These are phyloP conservation scores for Drosophila pruinosa DNA, from an alignment of 1,140 invertebrate genomes.

Conservation along the genomic window DNA sequence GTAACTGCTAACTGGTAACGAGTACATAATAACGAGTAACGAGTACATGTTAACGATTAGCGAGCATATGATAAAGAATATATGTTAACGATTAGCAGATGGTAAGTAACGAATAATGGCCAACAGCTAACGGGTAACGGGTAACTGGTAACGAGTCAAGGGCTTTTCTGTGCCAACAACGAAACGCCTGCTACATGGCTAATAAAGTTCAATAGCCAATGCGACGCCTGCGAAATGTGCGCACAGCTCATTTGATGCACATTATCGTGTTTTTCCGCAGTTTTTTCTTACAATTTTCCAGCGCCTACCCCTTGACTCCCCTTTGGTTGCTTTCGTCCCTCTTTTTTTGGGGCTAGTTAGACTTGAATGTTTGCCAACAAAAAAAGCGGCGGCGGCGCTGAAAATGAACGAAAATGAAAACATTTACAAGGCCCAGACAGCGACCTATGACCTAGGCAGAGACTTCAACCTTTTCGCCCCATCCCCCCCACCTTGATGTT, in stretches of 20 bases:
- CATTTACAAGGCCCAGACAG: conserved; percentile 64
- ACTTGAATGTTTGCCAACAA: conserved; percentile 70
- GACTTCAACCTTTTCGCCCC: neutral
- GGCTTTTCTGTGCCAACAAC: neutral
- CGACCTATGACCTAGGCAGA: conserved; percentile 43
- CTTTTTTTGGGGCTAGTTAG: conserved; percentile 30
- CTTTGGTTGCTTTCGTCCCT: too few relatives aligned
- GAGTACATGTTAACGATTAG: neutral
- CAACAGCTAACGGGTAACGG: neutral
- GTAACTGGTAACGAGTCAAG: conserved; percentile 13
- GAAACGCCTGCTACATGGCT: conserved; percentile 47
- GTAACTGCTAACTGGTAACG: neutral
- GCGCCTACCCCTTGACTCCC: neutral
- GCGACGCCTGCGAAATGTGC: conserved; percentile 76
- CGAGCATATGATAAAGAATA: too few relatives aligned
- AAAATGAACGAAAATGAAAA: conserved; percentile 59
- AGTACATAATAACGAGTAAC: neutral
- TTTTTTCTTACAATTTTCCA: conserved; percentile 23
- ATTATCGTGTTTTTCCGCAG: conserved; percentile 69
- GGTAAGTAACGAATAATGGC: too few relatives aligned
- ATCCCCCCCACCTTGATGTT: conserved; percentile 18
- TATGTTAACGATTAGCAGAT: too few relatives aligned
- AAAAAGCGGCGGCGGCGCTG: too few relatives aligned
- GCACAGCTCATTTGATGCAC: conserved; percentile 80
- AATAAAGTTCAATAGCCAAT: conserved; percentile 79